phyloP scores from a whole-genome alignment of 2,888 invertebrate genomes.

The Eupithecia abbreviata region DNA sequence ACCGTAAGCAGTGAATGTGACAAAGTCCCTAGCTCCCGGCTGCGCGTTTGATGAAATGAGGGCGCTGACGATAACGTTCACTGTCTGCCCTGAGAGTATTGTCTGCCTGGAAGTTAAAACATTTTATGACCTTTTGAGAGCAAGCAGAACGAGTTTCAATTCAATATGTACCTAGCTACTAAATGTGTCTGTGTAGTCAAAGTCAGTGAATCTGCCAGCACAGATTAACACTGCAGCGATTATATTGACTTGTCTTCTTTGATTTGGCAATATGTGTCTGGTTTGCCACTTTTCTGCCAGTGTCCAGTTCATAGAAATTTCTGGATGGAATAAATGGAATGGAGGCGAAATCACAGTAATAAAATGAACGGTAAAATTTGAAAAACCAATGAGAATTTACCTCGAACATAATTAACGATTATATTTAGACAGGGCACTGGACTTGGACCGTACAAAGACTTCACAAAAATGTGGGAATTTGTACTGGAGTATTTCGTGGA shows the following conservation, averaged over 20 bases:
- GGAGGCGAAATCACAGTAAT: too few relatives aligned
- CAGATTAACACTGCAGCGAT: not conserved
- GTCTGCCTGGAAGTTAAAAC: slow-evolving; percentile 63
- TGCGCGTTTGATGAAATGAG: slow-evolving; percentile 73
- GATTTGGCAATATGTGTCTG: too few relatives aligned
- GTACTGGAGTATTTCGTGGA: not conserved
- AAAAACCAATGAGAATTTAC: too few relatives aligned
- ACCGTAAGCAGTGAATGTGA: slow-evolving; percentile 86
- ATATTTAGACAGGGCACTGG: not conserved
- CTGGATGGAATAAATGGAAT: too few relatives aligned
- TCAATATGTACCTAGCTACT: too few relatives aligned
- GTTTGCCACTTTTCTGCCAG: too few relatives aligned
- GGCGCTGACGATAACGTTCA: slow-evolving; percentile 82
- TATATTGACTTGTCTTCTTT: not conserved
- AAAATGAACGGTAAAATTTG: too few relatives aligned
- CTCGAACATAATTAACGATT: not conserved
- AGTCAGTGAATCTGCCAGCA: not conserved
- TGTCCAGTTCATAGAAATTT: too few relatives aligned
- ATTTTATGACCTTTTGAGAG: not conserved
- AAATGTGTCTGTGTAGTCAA: too few relatives aligned
- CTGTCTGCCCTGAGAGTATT: slow-evolving; percentile 80
- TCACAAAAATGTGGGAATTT: not conserved
- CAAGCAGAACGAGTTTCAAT: too few relatives aligned
- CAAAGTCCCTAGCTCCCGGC: slow-evolving; percentile 83
- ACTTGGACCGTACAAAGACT: not conserved